phyloP scores from a whole-genome alignment of 1,140 invertebrate genomes.

The Eulimnadia texana region DNA sequence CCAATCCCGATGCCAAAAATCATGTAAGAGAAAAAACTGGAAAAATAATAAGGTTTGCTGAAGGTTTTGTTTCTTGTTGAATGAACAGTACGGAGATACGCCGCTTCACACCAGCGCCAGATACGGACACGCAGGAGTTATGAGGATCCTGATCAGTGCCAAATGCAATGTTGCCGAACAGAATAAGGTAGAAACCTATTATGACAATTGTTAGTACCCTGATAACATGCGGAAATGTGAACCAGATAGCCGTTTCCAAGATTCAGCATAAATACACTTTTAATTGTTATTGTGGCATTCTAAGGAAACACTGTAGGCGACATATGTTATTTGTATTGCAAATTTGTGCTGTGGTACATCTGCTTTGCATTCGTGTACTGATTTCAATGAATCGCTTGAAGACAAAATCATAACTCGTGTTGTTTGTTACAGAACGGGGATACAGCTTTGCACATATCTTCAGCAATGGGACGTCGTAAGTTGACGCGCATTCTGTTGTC shows the following conservation, averaged over 20 bases:
- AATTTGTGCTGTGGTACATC: too few species aligned
- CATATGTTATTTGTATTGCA: neutral
- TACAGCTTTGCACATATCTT: slow-evolving; percentile 80
- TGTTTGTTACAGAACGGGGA: slow-evolving; percentile 65
- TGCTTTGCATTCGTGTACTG: neutral
- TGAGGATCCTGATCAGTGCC: slow-evolving; percentile 81
- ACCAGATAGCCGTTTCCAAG: neutral
- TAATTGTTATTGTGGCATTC: slow-evolving; percentile 1
- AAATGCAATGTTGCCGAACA: slow-evolving; percentile 70
- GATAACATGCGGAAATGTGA: slow-evolving; percentile 6
- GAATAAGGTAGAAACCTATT: slow-evolving; percentile 54
- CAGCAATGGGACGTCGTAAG: slow-evolving; percentile 83
- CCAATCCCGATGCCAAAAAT: slow-evolving; percentile 75
- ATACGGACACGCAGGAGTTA: slow-evolving; percentile 90
- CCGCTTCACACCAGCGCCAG: slow-evolving; percentile 86
- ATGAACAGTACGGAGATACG: slow-evolving; percentile 81
- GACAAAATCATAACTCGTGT: slow-evolving; percentile 9
- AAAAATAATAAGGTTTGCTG: neutral
- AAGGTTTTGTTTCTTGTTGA: slow-evolving; percentile 10
- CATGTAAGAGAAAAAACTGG: slow-evolving; percentile 63
- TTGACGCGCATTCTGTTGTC: slow-evolving; percentile 79
- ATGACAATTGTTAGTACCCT: neutral
- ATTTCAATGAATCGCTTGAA: slow-evolving; percentile 3
- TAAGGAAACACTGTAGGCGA: neutral
- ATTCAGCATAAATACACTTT: neutral